Percentiles rank a stretch among this genome's conserved stretches.
Conservation (phyloP, 2,888 invertebrate genomes). For the Cryptocheilus praepositus region DNA sequence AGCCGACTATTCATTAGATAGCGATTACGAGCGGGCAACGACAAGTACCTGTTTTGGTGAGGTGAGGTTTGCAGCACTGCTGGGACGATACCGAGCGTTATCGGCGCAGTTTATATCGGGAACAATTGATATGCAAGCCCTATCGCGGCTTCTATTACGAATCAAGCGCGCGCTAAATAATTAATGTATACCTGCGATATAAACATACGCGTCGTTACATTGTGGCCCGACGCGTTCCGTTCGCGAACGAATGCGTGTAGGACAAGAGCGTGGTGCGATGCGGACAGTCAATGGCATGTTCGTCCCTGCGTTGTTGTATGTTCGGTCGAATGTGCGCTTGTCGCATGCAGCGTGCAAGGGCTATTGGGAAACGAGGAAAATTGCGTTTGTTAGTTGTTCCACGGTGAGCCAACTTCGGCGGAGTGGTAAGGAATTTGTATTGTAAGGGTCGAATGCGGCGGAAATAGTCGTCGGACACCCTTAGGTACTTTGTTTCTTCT, state of each 20-base stretch:
- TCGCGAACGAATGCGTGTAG: neutral
- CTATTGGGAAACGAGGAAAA: no score
- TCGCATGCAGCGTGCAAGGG: no score
- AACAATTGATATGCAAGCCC: constrained; percentile 41
- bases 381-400: no score
- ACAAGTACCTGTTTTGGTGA: no score
- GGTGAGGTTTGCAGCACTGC: neutral
- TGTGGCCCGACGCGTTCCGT: neutral
- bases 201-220: constrained; percentile 13
- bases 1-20: constrained; percentile 31
- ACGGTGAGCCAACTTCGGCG: no score
- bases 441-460: no score
- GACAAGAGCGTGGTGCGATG: no score
- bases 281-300: neutral
- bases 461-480: no score
- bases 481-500: no score
- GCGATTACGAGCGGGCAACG: constrained; percentile 28
- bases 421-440: no score
- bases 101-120: constrained; percentile 40
- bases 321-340: neutral
- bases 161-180: constrained; percentile 38
- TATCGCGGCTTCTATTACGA: constrained; percentile 35
- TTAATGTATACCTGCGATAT: constrained; percentile 27
- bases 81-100: constrained; percentile 33
- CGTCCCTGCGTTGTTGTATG: no score